A percentile compares a stretch with the other conserved stretches of the same genome.
phyloP scores from a whole-genome alignment of 30 jellyfish, hydroid and myxozoan genomes.

The Aurelia aurita region DNA sequence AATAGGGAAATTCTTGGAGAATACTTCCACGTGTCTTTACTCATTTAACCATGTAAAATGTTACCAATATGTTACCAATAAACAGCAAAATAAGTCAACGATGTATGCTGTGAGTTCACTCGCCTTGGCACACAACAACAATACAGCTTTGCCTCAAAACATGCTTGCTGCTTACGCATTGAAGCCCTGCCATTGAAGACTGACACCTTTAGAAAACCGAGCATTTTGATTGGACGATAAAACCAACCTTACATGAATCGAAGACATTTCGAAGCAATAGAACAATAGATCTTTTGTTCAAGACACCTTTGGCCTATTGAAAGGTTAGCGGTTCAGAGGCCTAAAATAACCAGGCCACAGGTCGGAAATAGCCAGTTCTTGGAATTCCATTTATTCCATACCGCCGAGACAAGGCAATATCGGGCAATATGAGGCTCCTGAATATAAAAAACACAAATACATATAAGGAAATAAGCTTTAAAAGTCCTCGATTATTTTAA shows the following conservation, averaged over 20 bases:
- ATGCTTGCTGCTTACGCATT: constrained; percentile 54
- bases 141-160: constrained; percentile 43
- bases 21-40: no score
- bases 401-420: no score
- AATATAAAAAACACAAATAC: no score
- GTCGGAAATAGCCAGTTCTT: not conserved
- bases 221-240: constrained; percentile 63
- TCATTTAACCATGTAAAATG: no score
- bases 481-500: no score
- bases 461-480: no score
- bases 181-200: constrained; percentile 15
- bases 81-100: no score
- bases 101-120: not conserved
- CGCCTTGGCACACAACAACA: constrained; percentile 6
- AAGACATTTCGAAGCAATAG: constrained; percentile 64
- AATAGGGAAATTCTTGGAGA: no score
- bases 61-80: no score
- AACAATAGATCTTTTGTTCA: constrained; percentile 35
- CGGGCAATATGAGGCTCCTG: no score
- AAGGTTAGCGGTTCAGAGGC: constrained; percentile 31
- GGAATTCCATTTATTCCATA: no score
- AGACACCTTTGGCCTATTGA: constrained; percentile 45
- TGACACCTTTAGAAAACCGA: constrained; percentile 65
- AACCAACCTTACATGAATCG: constrained; percentile 70
- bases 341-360: constrained; percentile 12